Evolutionary conservation across 2,888 invertebrate genomes (phyloP), one percentile per base, ranked within the genome.

Genomic region (Tipula confusa): DNA sequence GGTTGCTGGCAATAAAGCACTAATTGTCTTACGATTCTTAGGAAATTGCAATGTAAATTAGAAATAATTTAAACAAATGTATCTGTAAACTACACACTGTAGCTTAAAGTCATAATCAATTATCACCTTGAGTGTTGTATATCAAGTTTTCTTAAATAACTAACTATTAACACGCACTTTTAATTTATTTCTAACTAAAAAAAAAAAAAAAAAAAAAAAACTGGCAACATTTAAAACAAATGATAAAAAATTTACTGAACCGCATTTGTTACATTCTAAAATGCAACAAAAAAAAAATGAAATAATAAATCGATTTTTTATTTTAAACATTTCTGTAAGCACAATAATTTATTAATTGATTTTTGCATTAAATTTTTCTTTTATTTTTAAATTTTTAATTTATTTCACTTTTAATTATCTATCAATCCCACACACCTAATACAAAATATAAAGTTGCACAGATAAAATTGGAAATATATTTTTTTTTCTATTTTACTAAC

Each of bases 321-420:
- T 24, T 64, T n/a, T n/a, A n/a, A n/a, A n/a, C n/a, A n/a, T 64
- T 64, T 24, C 24, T 64, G 6, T n/a, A 64, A 64, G 7, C 64
- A 13, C 64, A 64, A n/a, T n/a, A n/a, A 64, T 64, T 24, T 64
- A 64, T 64, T 64, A 64, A 64, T 64, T 64, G 64, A 64, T 64
- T 64, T 64, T 64, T 24, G 64, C 18, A 64, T 64, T 64, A 24
- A 5, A 43, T 15, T 15, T 43, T 43, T 43, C 4, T 43, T 43
- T 43, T 43, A 43, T 43, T 43, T 43, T 15, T 24, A 24, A 9
- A 64, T 64, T 24, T 64, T 24, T 43, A n/a, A 64, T 24, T 64
- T 64, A 64, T 64, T 64, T 64, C 24, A 24, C 6, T 64, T 64
- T 64, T 64, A 64, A 64, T 64, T 64, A 64, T 64, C 64, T 64